Conservation (phyloP, 2,797 vertebrate genomes). For the Smutsia gigantea region DNA sequence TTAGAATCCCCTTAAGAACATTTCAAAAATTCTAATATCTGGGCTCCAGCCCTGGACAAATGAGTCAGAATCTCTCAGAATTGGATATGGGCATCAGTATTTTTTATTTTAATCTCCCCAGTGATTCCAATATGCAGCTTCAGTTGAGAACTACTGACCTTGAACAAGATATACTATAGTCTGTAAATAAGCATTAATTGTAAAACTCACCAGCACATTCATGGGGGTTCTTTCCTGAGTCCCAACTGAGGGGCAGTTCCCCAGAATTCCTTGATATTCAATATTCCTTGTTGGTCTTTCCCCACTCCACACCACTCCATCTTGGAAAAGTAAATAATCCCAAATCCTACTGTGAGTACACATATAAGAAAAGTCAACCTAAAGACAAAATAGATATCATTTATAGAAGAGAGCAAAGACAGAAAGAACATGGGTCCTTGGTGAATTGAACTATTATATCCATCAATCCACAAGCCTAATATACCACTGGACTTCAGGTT, state of each 20-base stretch:
- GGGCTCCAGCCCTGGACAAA: background rate
- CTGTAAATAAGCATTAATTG: background rate
- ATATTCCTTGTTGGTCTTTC: background rate
- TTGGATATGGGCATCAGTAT: background rate
- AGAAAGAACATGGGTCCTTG: background rate
- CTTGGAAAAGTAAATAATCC: background rate
- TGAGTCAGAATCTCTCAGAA: background rate
- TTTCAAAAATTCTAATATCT: constrained; percentile 12
- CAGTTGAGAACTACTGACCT: background rate
- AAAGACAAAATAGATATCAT: background rate
- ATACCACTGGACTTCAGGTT: background rate
- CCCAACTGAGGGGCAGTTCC: background rate
- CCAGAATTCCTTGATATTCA: background rate
- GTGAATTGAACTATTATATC: background rate
- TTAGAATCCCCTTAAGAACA: background rate
- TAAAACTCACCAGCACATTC: background rate
- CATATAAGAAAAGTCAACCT: constrained; percentile 2
- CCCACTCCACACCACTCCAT: background rate
- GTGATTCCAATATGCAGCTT: background rate
- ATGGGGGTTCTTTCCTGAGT: background rate
- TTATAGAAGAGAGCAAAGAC: background rate
- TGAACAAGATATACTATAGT: background rate
- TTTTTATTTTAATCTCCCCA: constrained; percentile 26
- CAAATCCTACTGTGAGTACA: background rate
- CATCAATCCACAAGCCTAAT: background rate